A percentile compares a stretch with the other conserved stretches of the same genome.
Conservation (phyloP, 2,888 invertebrate genomes). For the Scotopteryx bipunctaria region DNA sequence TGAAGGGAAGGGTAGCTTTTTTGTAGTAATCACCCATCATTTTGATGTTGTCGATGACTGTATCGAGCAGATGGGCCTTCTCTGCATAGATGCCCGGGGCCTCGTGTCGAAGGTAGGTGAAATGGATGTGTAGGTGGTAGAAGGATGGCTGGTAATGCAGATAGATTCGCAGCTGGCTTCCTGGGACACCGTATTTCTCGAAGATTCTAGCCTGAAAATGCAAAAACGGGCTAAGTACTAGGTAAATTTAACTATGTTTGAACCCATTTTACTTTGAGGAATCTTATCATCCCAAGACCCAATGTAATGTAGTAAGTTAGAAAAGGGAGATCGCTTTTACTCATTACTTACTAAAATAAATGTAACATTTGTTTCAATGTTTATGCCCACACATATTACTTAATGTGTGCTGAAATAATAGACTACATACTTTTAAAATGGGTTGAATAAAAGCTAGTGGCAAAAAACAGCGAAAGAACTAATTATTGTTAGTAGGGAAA, state of each 20-base stretch:
- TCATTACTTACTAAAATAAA: no score
- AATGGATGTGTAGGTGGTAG: slow-evolving; percentile 98
- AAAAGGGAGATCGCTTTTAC: no score
- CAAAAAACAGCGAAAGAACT: no score
- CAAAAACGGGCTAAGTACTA: slow-evolving; percentile 11
- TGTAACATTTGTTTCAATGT: no score
- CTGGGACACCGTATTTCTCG: slow-evolving; percentile 88
- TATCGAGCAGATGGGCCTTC: slow-evolving; percentile 93
- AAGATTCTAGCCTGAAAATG: slow-evolving; percentile 87
- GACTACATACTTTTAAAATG: no score
- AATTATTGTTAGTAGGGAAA: no score
- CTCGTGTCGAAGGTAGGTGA: slow-evolving; percentile 91
- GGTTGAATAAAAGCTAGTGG: no score
- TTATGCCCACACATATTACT: no score
- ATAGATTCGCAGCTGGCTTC: slow-evolving; percentile 90
- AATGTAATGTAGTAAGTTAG: no score
- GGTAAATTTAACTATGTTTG: not conserved
- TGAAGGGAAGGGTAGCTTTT: slow-evolving; percentile 91
- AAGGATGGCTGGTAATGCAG: slow-evolving; percentile 98
- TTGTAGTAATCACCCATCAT: slow-evolving; percentile 92
- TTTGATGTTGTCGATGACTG: slow-evolving; percentile 95
- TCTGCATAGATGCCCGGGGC: slow-evolving; percentile 93
- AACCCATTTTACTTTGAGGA: no score
- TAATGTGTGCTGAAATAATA: no score
- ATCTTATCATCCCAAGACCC: no score